Evolutionary conservation across 2,113 vertebrate genomes (phyloP), one percentile per base, ranked within the genome.

Genomic region (Ceratotherium simum): DNA sequence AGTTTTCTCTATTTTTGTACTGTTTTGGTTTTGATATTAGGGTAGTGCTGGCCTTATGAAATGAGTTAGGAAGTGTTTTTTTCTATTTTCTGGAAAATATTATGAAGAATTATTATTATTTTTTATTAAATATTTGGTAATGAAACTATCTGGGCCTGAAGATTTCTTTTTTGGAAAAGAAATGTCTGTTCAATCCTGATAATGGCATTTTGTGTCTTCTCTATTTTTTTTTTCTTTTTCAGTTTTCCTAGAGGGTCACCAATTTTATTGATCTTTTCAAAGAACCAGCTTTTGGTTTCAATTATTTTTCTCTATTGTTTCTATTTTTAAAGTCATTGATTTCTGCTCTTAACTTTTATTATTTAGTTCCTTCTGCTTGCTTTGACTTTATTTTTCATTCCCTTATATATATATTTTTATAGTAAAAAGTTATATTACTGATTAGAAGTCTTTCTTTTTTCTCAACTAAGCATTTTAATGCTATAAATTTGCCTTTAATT

Each of bases 241-340:
- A 25, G 5, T 23, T 54, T 36, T 69, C 48, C 56, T 60, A 21
- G 27, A 78, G 5, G 8, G n/a, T 72, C 72, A 33, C 82, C 0
- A 27, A 36, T 91, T 87, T 87, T 91, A 73, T 54, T 60, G 27
- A n/a, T 91, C 14, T 78, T 91, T 96, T 70, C 23, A 67, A 75
- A 82, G 27, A 82, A 86, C 5, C 7, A 67, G 6, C 21, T 81
- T 23, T 86, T 46, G 20, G 6, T 83, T 87, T 91, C 58, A 36
- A 3, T 67, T 82, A 64, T 78, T 56, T 84, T 91, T 82, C 6
- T 92, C 21, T 86, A 6, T 82, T 75, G 39, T 81, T 91, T 36
- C 60, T 86, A 3, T 46, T 88, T 93, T 51, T 17, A 48, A 91
- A 91, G 17, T 60, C 54, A 83, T 39, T 79, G 25, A 42, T 94